Percentiles rank a stretch among this genome's conserved stretches.
Conservation (phyloP, 1,140 invertebrate genomes). For the Calycopis cecrops region DNA sequence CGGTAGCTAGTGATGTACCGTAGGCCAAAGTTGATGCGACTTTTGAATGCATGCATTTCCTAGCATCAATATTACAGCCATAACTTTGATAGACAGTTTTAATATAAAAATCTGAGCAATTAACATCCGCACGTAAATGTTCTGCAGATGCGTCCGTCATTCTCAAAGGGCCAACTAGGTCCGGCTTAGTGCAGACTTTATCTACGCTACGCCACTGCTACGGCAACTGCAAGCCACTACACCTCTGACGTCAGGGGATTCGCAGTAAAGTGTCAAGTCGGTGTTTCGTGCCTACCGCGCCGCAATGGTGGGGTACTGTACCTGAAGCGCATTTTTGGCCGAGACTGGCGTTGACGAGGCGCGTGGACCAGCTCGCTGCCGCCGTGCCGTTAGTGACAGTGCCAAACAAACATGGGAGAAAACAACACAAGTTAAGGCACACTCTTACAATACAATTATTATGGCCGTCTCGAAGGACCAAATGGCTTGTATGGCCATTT, state of each 20-base stretch:
- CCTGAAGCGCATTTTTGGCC: constrained; percentile 74
- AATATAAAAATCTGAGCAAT: too few relatives aligned
- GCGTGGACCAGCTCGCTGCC: constrained; percentile 65
- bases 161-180: too few relatives aligned
- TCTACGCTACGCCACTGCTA: too few relatives aligned
- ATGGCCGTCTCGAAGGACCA: not conserved
- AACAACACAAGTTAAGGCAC: constrained; percentile 68
- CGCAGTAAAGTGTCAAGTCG: not conserved
- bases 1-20: too few relatives aligned
- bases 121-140: too few relatives aligned
- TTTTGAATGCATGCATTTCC: too few relatives aligned
- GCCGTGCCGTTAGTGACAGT: constrained; percentile 65
- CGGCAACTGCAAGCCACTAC: too few relatives aligned
- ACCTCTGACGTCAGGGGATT: not conserved
- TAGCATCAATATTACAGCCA: too few relatives aligned
- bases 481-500: not conserved
- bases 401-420: constrained; percentile 62
- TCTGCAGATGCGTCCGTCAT: too few relatives aligned
- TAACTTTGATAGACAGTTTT: too few relatives aligned
- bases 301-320: constrained; percentile 67
- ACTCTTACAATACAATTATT: constrained; percentile 26
- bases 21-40: too few relatives aligned
- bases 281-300: constrained; percentile 44
- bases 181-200: too few relatives aligned
- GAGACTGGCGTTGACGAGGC: constrained; percentile 71